Conservation (phyloP, 2,797 vertebrate genomes). For the Neosilurus mollespiculum region DNA sequence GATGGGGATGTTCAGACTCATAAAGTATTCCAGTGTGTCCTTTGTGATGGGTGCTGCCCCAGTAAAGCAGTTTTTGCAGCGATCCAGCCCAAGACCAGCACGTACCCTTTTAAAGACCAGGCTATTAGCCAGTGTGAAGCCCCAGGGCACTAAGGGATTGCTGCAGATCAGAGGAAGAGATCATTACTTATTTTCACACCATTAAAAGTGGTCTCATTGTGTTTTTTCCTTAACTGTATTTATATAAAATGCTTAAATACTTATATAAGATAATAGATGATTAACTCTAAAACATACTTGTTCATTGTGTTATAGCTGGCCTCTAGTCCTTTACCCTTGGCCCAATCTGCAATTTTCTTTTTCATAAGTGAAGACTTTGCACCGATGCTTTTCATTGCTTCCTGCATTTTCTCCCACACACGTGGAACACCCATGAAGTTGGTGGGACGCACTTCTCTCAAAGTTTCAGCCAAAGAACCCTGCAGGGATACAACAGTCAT, state of each 20-base stretch:
- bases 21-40: conserved; percentile 80
- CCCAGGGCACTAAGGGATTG: conserved; percentile 73
- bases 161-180: conserved; percentile 57
- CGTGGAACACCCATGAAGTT: conserved; percentile 78
- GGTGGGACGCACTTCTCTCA: conserved; percentile 76
- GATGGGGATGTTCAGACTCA: conserved; percentile 76
- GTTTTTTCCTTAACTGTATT: not conserved
- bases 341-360: conserved; percentile 70
- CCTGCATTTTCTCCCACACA: conserved; percentile 84
- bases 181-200: not conserved
- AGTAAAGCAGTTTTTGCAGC: conserved; percentile 68
- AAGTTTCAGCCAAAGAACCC: conserved; percentile 73
- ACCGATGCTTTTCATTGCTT: conserved; percentile 70
- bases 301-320: conserved; percentile 77
- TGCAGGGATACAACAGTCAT: conserved; percentile 43
- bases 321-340: conserved; percentile 74
- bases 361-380: conserved; percentile 69
- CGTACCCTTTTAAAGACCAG: conserved; percentile 78
- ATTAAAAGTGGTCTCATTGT: no score
- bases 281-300: conserved; percentile 61
- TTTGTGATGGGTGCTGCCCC: conserved; percentile 80
- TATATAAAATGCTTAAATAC: not conserved
- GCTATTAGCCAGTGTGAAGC: conserved; percentile 72
- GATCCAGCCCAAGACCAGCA: conserved; percentile 71
- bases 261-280: not conserved